Percentiles rank a stretch among this genome's conserved stretches.
Evolutionary conservation across 1,140 invertebrate species (phyloP).

Genomic region (Zaprionus lachaisei): DNA sequence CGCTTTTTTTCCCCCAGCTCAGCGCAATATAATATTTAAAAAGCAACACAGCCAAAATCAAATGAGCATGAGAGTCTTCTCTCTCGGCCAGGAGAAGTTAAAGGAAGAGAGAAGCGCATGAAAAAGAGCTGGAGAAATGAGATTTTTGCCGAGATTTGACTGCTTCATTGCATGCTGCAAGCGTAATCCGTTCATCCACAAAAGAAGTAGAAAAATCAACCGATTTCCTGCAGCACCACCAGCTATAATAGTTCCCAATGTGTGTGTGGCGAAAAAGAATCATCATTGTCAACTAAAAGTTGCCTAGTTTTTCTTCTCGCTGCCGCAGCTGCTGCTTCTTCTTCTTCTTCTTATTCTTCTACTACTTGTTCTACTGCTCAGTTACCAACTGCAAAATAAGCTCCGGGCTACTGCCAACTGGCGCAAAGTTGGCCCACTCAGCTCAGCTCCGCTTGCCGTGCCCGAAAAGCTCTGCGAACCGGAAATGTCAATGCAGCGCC

Average conservation of each 20-base stretch:
- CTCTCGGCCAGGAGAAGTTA: background rate
- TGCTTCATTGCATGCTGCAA: slow-evolving; percentile 51
- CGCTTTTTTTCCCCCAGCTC: slow-evolving; percentile 28
- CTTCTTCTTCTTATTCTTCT: background rate
- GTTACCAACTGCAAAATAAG: slow-evolving; percentile 52
- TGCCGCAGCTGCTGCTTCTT: slow-evolving; percentile 7
- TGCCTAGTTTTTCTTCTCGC: slow-evolving; percentile 37
- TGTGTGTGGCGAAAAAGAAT: slow-evolving; percentile 1
- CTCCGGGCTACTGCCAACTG: slow-evolving; percentile 60
- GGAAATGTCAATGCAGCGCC: slow-evolving; percentile 81
- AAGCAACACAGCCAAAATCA: slow-evolving; percentile 42
- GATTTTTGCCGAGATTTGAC: slow-evolving; percentile 56
- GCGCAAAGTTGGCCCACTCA: slow-evolving; percentile 65
- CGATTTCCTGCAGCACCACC: slow-evolving; percentile 23
- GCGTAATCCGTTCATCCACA: background rate
- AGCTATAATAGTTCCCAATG: slow-evolving; percentile 29
- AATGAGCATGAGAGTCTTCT: slow-evolving; percentile 42
- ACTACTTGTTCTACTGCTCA: slow-evolving; percentile 12
- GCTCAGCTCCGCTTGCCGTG: slow-evolving; percentile 17
- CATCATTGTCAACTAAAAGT: slow-evolving; percentile 9
- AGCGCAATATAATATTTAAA: slow-evolving; percentile 45
- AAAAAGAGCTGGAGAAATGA: slow-evolving; percentile 37
- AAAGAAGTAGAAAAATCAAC: slow-evolving; percentile 19
- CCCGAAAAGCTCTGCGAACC: slow-evolving; percentile 73
- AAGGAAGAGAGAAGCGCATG: slow-evolving; percentile 32